Evolutionary conservation across 2,797 vertebrate species (phyloP), one percentile per base, ranked within the genome.

Genomic region (Coranthus polyacanthus): DNA sequence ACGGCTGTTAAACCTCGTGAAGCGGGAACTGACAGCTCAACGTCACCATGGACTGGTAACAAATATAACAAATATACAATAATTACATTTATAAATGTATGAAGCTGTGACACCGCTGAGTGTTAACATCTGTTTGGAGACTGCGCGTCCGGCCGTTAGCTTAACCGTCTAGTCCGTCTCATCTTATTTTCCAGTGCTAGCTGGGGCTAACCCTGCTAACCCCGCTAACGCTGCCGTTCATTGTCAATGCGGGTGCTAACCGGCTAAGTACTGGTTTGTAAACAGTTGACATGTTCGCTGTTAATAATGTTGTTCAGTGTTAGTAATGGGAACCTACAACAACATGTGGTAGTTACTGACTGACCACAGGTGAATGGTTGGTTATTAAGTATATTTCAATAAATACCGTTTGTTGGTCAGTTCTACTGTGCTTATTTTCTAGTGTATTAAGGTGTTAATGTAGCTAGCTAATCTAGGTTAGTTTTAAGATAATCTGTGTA

Each of bases 31-130:
- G 71, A 53, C 55, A 71, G 24, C 41, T 41, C 4, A 0, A 37
- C 3, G 0, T 38, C 2, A 43, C 4, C 17, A 92, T 92, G 90
- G 84, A 90, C 39, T 90, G 90, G 90, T 92, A 84, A 85, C 41
- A 21, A 0, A 26, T 1, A 13, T 22, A 57, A 18, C 22, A 29
- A 17, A 41, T n/a, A 7, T 20, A 5, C 2, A 15, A 32, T 26
- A 4, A 21, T 32, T 10, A 10, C 29, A 10, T 32, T 26, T 26
- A 26, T 5, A 5, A 26, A 32, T 8, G 10, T 2, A 32, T 8
- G 7, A 0, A 7, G 0, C 1, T 7, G 20, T 24, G 5, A 9
- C 2, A 16, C 0, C 0, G 6, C 0, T 39, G 1, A 5, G 0
- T 12, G n/a, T 6, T 13, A 4, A 13, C 1, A 5, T 12, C 0